These are phyloP conservation scores for Latrodectus geometricus DNA, from an alignment of 1,140 invertebrate species.

Conservation along the genomic window DNA sequence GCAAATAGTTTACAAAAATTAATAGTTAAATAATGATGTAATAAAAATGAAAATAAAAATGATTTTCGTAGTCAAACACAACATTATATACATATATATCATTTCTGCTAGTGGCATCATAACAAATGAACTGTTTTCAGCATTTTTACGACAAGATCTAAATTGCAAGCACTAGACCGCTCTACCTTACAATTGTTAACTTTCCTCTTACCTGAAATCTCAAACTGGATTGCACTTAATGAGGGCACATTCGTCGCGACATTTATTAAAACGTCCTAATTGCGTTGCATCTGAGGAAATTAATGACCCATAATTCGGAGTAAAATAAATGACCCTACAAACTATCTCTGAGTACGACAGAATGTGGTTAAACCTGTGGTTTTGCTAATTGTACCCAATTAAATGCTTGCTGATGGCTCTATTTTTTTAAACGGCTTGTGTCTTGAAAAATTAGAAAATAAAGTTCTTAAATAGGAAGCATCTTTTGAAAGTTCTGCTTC, in stretches of 20 bases:
- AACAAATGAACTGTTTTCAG: too few species aligned
- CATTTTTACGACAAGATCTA: not conserved
- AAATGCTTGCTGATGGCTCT: not conserved
- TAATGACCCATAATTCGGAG: constrained; percentile 23
- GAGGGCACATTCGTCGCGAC: constrained; percentile 16
- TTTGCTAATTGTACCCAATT: not conserved
- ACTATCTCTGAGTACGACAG: not conserved
- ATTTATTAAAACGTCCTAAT: constrained; percentile 41
- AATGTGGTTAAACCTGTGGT: not conserved
- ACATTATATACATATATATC: too few species aligned
- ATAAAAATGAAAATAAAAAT: too few species aligned
- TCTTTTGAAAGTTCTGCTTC: too few species aligned
- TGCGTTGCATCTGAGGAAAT: constrained; percentile 36
- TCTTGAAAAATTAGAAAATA: not conserved
- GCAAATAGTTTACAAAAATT: too few species aligned
- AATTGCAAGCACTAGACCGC: constrained; percentile 1
- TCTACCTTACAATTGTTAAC: constrained; percentile 8
- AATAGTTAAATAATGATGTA: too few species aligned
- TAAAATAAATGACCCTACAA: constrained; percentile 14
- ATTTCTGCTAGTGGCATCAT: too few species aligned
- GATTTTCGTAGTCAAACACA: too few species aligned
- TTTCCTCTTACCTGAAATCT: not conserved
- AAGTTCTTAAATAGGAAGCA: not conserved
- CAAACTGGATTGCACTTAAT: constrained; percentile 36
- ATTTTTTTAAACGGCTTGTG: not conserved